A percentile compares a stretch with the other conserved stretches of the same genome.
Evolutionary conservation across 2,113 vertebrate species (phyloP).

Genomic region (Notiomystis cincta): DNA sequence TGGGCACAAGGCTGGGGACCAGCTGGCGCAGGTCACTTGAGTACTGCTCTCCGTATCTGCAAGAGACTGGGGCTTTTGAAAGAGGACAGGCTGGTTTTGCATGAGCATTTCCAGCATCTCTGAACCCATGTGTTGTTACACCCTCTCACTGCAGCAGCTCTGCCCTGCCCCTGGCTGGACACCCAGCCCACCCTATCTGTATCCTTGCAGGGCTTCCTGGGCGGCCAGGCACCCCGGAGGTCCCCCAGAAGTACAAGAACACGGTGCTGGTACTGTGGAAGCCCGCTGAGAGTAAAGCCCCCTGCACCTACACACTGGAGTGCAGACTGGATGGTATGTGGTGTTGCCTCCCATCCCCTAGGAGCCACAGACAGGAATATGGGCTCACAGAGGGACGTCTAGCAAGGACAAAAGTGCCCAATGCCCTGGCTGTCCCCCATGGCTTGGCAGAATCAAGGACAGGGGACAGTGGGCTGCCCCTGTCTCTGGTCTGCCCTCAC

Average conservation of each 20-base stretch:
- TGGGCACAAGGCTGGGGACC: background rate
- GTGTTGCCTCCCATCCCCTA: background rate
- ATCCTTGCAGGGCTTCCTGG: conserved; percentile 82
- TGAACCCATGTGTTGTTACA: background rate
- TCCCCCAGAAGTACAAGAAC: conserved; percentile 93
- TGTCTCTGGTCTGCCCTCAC: accelerated
- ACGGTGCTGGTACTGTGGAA: conserved; percentile 94
- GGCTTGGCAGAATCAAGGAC: background rate
- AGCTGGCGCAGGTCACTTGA: background rate
- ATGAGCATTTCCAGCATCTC: background rate
- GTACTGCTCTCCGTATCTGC: background rate
- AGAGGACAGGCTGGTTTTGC: background rate
- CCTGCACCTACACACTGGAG: conserved; percentile 92
- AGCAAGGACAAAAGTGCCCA: background rate
- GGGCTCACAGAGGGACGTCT: background rate
- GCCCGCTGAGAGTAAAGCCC: conserved; percentile 85
- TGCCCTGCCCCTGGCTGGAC: background rate
- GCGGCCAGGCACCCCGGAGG: conserved; percentile 87
- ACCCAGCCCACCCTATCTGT: background rate
- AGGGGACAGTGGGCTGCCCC: background rate
- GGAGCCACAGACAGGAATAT: background rate
- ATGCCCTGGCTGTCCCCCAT: background rate
- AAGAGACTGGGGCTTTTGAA: background rate
- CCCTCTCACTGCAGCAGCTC: background rate
- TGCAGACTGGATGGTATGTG: conserved; percentile 81